Conservation (phyloP, 2,113 vertebrate genomes). For the Phalacrocorax aristotelis region DNA sequence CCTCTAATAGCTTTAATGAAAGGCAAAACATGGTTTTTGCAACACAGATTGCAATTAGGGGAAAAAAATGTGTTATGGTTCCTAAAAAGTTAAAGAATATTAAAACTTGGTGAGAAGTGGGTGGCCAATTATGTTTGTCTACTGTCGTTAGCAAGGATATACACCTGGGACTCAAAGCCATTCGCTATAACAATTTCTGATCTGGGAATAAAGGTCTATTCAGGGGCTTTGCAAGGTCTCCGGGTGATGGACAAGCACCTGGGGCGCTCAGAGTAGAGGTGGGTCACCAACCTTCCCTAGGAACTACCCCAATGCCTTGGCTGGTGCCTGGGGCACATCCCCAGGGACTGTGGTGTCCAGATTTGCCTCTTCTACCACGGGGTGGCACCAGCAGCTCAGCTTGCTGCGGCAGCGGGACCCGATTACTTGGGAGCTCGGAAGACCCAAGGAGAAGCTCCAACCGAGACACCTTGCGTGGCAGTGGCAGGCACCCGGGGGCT, state of each 20-base stretch:
- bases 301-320: neutral
- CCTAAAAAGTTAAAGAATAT: neutral
- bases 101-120: neutral
- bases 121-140: neutral
- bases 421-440: fast-evolving
- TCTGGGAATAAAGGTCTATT: neutral
- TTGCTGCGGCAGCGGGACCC: neutral
- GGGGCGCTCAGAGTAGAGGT: fast-evolving
- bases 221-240: neutral
- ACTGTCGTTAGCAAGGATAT: neutral
- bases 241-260: neutral
- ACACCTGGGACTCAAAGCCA: neutral
- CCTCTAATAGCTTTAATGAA: neutral
- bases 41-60: neutral
- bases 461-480: fast-evolving
- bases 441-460: neutral
- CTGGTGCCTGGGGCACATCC: too few relatives aligned
- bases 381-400: slow-evolving; percentile 22
- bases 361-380: neutral
- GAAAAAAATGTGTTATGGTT: neutral
- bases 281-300: neutral
- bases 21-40: neutral
- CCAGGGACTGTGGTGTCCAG: neutral
- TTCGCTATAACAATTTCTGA: neutral
- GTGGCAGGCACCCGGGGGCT: neutral